Base-by-base conservation (phyloP, 2,113 vertebrate species). In the Ovis canadensis region DNA sequence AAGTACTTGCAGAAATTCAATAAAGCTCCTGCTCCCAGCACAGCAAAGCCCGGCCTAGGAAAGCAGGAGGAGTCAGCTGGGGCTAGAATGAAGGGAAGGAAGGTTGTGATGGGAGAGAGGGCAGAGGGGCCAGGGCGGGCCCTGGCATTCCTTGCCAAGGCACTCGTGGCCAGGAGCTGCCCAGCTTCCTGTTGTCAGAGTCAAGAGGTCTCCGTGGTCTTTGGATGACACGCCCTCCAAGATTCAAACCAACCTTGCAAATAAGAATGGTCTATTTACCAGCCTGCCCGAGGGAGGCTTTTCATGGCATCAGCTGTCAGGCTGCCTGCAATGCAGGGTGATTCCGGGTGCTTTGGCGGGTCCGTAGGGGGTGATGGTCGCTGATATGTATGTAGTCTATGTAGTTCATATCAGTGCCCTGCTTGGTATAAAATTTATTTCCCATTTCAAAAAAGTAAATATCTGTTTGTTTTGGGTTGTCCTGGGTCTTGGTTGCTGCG, bases 1-100 rank as follows among this genome's bases (percentile, higher is more conserved):
- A 98, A 98, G 60, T 15, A 27, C 91, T 97, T 59, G 90, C 95
- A 81, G 94, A 98, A 98, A 98, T 97, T 97, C 98, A 97, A 98
- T 98, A 98, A 98, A 96, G 93, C 97, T 88, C 71, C 89, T 52
- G 80, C 94, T 98, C 90, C 77, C 3, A 74, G 96, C 12, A 0
- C 13, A 67, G 95, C 86, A 78, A 78, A 90, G 94, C 86, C 10
- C 0, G 25, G 96, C 88, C 88, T 45, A n/a, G 88, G 77, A 91
- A 97, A 83, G 62, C 62, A 85, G 74, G 43, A 60, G 86, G 87
- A 95, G 74, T 93, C 60, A 80, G 90, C 80, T 52, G 40, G 40
- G 57, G 40, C 45, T 21, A 15, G 71, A n/a, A 67, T 3, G 71
- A 33, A 40, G 23, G 62, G 62, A 9, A 78, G 52, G 33, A 48